Conservation (phyloP, 2,113 vertebrate genomes). For the Helogale parvula region DNA sequence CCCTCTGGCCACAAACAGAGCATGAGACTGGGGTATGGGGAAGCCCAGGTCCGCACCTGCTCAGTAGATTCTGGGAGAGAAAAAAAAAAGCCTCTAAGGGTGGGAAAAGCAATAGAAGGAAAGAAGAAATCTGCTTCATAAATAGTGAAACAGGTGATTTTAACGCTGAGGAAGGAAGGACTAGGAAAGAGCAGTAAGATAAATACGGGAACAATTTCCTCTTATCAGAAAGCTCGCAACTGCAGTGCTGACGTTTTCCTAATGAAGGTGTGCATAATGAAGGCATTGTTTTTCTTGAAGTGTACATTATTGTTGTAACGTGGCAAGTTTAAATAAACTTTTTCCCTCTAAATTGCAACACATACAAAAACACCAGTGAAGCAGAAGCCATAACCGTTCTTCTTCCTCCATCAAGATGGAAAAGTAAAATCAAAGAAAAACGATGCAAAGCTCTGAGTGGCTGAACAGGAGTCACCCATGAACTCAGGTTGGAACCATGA, state of each 20-base stretch:
- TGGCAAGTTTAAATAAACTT: conserved; percentile 38
- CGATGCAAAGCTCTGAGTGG: not conserved
- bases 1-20: not conserved
- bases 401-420: not conserved
- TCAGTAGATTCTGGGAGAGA: not conserved
- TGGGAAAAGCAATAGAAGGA: not conserved
- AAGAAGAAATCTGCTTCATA: conserved; percentile 24
- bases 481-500: not conserved
- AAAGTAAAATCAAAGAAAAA: conserved; percentile 19
- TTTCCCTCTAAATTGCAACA: not conserved
- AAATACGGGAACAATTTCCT: not conserved
- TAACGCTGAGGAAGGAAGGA: conserved; percentile 1
- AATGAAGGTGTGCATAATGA: fast-evolving
- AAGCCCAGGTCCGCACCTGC: not conserved
- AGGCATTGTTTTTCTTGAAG: not conserved
- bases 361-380: not conserved
- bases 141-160: conserved; percentile 17
- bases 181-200: not conserved
- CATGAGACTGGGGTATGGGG: not conserved
- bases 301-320: not conserved
- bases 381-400: not conserved
- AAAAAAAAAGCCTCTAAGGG: not conserved
- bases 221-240: not conserved
- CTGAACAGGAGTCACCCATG: not conserved
- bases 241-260: not conserved